Base-by-base conservation (phyloP, 2,113 vertebrate species). In the Clinocottus analis region DNA sequence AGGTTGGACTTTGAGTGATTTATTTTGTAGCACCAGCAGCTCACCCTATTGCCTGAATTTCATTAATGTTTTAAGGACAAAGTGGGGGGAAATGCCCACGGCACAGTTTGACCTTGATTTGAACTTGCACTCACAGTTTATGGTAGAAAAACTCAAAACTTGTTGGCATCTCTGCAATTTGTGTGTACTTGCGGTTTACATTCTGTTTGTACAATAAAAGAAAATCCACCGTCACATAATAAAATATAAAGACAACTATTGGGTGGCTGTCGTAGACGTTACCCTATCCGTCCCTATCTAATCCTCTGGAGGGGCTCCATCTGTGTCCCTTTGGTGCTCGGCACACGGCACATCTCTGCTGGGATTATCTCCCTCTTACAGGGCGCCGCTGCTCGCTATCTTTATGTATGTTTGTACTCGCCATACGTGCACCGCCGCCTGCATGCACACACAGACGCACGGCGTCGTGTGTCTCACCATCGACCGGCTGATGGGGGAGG, bases 361-460 rank as follows among this genome's bases (percentile, higher is more conserved):
- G 79, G 72, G 77, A 86, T 90, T 91, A 93, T 92, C 90, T 90
- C 74, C 65, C 67, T 71, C 64, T 72, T 39, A 77, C 88, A 90
- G 88, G 75, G 82, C 23, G 23, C 33, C 17, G 29, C 75, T 66
- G 84, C 79, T 79, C 75, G 70, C 81, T 69, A 84, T 90, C 86
- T 87, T 87, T 78, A 84, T 72, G 31, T 75, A 45, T 35, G 7
- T 88, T 80, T 85, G 65, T 55, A n/a, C 43, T 73, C 49, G 3
- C 29, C 75, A 68, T 75, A 75, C 68, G 47, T 41, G 73, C 75
- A 78, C 86, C 65, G 61, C 43, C 62, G 31, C 35, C 37, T 37
- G 65, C 27, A 31, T 59, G 51, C 33, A 61, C 76, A 66, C 23
- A 53, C n/a, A n/a, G n/a, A n/a, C n/a, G 23, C 45, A 53, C 73